These are phyloP conservation scores for Drosophila formosana DNA, from an alignment of 2,888 invertebrate species.

Conservation along the genomic window DNA sequence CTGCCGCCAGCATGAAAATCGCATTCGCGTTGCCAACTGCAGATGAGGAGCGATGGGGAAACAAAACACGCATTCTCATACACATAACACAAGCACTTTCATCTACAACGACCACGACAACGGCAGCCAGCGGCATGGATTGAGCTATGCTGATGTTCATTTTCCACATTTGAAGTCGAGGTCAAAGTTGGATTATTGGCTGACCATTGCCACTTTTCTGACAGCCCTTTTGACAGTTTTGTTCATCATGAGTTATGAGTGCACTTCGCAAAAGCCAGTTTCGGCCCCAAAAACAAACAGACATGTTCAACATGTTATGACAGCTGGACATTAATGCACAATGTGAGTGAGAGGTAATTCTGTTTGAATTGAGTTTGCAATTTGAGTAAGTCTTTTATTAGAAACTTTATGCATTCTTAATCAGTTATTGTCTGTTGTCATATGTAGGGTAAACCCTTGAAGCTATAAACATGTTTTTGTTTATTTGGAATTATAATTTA, in stretches of 20 bases:
- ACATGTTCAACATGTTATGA: conserved; percentile 1
- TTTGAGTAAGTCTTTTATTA: neutral
- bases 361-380: neutral
- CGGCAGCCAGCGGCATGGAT: neutral
- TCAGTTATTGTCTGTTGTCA: neutral
- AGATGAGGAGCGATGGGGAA: neutral
- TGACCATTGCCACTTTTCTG: conserved; percentile 7
- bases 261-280: neutral
- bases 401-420: neutral
- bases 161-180: conserved; percentile 14
- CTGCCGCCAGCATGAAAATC: conserved; percentile 45
- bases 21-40: conserved; percentile 19
- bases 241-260: conserved; percentile 6
- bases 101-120: neutral
- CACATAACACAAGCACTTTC: neutral
- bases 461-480: neutral
- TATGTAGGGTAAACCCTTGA: neutral
- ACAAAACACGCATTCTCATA: conserved; percentile 7
- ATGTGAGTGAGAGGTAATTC: neutral
- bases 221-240: conserved; percentile 10
- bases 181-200: conserved; percentile 22
- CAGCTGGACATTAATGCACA: neutral
- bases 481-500: neutral
- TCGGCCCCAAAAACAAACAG: neutral
- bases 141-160: conserved; percentile 19